Base-by-base conservation (phyloP, 92 coral and sea anemone genomes). In the Muricea muricata region DNA sequence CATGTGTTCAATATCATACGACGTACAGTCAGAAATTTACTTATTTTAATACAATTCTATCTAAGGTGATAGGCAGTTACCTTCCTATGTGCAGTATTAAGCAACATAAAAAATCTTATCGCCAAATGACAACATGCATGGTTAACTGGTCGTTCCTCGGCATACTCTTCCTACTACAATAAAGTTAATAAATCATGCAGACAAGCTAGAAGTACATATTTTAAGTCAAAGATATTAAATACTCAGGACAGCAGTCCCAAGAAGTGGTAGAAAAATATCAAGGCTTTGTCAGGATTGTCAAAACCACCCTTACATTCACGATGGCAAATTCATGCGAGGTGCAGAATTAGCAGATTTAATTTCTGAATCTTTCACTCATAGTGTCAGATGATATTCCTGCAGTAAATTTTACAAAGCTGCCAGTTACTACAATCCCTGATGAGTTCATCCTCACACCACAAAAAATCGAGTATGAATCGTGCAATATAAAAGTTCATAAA, bases 231-330 rank as follows among this genome's bases (percentile, higher is more conserved):
- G 50, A 45, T 45, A 45, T 12, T 45, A 45, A 45, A 45, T 45
- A 45, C 50, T 45, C 9, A 45, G 15, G 50, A 5, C 50, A 12
- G 15, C 35, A 83, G 75, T 61, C 91, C 88, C 18, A 76, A 88
- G 35, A 88, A 88, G 68, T 88, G 91, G 91, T 88, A 86, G 82
- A 73, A 88, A 31, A 76, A 39, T 48, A 84, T 88, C n/a, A n/a
- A 88, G 26, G 77, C 31, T 30, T 39, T 87, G 65, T 81, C 88
- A 8, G 88, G 85, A 31, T 42, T 70, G 29, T 68, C 79, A 8
- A 61, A 83, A 20, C 83, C 72, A n/a, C 26, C 86, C 45, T 13
- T 77, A 1, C 67, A 78, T 14, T 30, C 81, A 65, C 0, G 65
- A 88, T 32, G 89, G 89, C 13, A 31, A 28, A 1, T 31, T 25